Base-by-base conservation (phyloP, 2,888 invertebrate species). In the Thymelicus sylvestris region DNA sequence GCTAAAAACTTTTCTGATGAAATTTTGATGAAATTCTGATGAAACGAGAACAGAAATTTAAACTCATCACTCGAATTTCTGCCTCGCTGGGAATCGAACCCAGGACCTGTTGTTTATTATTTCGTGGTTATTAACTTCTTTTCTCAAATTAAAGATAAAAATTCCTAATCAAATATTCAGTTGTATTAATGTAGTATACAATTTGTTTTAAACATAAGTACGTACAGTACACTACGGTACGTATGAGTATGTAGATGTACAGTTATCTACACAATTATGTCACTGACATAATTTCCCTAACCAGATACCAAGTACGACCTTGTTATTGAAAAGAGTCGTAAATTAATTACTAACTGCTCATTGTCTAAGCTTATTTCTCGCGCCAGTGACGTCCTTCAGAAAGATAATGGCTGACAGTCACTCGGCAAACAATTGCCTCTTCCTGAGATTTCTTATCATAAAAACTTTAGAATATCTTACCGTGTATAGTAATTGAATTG, bases 361-460 rank as follows among this genome's bases (percentile, higher is more conserved):
- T 87, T 87, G 86, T 87, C 86, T 83, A 75, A 76, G 72, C 76
- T 83, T 79, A 84, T 84, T 88, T 85, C 79, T 83, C 87, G 87
- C 89, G 85, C 86, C 86, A 84, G 78, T 83, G 76, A 79, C 75
- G 83, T 79, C 90, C 90, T 88, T 89, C 83, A 76, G 24, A 12
- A 48, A 70, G 70, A 70, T 70, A 65, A 65, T 70, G 75, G 78
- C 76, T 77, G 73, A 80, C 86, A 85, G 76, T 86, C 83, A 77
- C 81, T 79, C 74, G 61, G 72, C 71, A 77, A 77, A 81, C 79
- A 80, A 81, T 80, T 74, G 74, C 75, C 74, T 78, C 76, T 78
- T 74, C 74, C 75, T 74, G 67, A 76, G 73, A 76, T 75, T 74
- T 74, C 66, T 72, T 65, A 70, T 65, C 65, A 65, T 52, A 70